Percentiles rank a stretch among this genome's conserved stretches.
Evolutionary conservation across 1,140 invertebrate species (phyloP).

Genomic region (Aporrectodea caliginosa): DNA sequence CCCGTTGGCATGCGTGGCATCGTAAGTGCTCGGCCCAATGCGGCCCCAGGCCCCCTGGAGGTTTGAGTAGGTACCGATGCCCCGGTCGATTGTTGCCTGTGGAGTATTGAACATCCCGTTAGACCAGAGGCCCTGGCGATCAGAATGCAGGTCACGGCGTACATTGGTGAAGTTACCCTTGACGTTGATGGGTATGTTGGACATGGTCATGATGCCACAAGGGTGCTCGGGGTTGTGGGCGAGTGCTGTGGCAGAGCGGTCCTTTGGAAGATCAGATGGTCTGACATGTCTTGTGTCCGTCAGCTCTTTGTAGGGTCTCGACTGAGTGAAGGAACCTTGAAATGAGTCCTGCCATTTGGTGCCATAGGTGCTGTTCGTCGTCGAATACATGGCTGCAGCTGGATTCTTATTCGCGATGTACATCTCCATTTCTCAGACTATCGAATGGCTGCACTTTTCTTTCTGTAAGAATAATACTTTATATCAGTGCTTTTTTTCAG

Average conservation of each 20-base stretch:
- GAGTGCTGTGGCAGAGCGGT: neutral
- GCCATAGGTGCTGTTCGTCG: neutral
- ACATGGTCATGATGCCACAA: constrained; percentile 28
- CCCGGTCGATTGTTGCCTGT: constrained; percentile 7
- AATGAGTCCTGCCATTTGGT: neutral
- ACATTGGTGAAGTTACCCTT: constrained; percentile 24
- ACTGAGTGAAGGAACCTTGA: neutral
- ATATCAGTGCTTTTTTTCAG: no score
- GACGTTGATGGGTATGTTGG: constrained; percentile 22
- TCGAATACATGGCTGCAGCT: neutral
- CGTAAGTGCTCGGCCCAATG: constrained; percentile 32
- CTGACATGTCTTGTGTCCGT: neutral
- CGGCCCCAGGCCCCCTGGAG: constrained; percentile 30
- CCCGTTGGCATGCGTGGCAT: constrained; percentile 23
- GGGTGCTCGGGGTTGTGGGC: constrained; percentile 25
- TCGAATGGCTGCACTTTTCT: no score
- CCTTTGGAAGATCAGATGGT: neutral
- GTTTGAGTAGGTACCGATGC: constrained; percentile 32
- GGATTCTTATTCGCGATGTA: neutral
- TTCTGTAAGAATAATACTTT: no score
- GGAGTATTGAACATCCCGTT: constrained; percentile 26
- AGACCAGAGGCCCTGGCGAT: constrained; percentile 27
- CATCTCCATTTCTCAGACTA: neutral
- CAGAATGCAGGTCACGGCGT: constrained; percentile 16
- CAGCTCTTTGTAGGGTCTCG: neutral